Conservation (phyloP, 1,140 invertebrate species). For the Drosophila rhopaloa region DNA sequence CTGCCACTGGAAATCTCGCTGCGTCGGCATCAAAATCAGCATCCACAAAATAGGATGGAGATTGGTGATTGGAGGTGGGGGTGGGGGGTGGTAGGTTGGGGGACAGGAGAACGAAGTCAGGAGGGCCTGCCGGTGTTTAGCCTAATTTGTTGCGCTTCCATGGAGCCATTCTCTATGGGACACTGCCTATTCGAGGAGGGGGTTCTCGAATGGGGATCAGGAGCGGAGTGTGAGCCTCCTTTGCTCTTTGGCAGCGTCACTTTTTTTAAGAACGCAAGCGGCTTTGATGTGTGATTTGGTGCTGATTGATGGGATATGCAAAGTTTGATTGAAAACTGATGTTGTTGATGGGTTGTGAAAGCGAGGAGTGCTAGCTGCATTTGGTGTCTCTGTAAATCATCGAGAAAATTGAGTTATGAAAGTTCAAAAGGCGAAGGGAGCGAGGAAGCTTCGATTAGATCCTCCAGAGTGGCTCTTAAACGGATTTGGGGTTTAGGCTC, state of each 20-base stretch:
- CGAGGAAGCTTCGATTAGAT: background rate
- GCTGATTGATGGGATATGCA: conserved; percentile 72
- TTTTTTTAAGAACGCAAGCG: conserved; percentile 44
- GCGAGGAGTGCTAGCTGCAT: conserved; percentile 1
- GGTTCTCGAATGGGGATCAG: background rate
- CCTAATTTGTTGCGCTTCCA: conserved; percentile 65
- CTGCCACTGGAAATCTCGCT: conserved; percentile 10
- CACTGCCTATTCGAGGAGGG: background rate
- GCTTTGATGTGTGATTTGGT: conserved; percentile 66
- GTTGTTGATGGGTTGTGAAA: conserved; percentile 23
- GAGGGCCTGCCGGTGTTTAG: conserved; percentile 53
- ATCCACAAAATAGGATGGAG: conserved; percentile 9
- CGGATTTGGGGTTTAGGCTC: background rate
- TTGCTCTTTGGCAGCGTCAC: conserved; percentile 51
- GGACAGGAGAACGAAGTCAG: background rate
- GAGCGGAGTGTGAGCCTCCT: conserved; percentile 7
- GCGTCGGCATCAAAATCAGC: conserved; percentile 7
- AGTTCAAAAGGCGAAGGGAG: conserved; percentile 5
- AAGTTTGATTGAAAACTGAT: conserved; percentile 74
- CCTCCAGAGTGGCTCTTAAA: background rate
- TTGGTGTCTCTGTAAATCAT: conserved; percentile 57
- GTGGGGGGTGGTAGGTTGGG: background rate
- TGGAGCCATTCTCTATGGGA: conserved; percentile 9
- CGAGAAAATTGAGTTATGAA: conserved; percentile 58
- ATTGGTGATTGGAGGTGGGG: background rate